Base-by-base conservation (phyloP, 2,888 invertebrate genomes). In the Phaedon cochleariae region DNA sequence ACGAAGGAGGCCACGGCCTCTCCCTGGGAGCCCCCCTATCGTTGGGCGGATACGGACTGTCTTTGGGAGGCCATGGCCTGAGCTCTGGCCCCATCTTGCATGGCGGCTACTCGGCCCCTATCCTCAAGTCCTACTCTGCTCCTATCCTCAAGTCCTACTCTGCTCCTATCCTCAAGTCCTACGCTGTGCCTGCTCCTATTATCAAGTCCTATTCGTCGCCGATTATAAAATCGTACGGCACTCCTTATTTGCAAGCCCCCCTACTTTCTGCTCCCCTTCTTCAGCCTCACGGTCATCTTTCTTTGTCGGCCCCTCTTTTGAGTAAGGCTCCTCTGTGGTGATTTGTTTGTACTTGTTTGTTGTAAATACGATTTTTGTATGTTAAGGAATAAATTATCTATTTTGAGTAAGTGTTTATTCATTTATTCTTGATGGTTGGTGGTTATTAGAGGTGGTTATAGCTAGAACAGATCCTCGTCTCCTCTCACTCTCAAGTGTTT, bases 121-220 rank as follows among this genome's bases (percentile, higher is more conserved):
- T 73, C 18, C 63, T 69, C 59, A 73, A 69, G 66, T 67, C 74
- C 0, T 61, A 68, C 34, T 67, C 72, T 31, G 68, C 76, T 31
- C 37, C 62, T 34, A 48, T 55, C 51, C 62, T 10, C 65, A 61
- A 1, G 15, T 68, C 10, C 12, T 37, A 5, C 4, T 15, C 26
- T 29, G 37, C 49, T 4, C 59, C 60, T 10, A n/a, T 60, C 26
- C 22, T 20, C 26, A 60, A 60, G 45, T 60, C 61, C 10, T 57
- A 62, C 55, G 34, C 29, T 7, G 51, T 62, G 22, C 68, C 67
- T 20, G 53, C 66, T 37, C 29, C 46, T 2, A n/a, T 41, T n/a
- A 15, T 15, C 6, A 41, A 21, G 12, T 49, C 22, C 22, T 41
- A 41, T n/a, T n/a, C 41, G 41, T n/a, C 4, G 26, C n/a, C n/a